A percentile compares a stretch with the other conserved stretches of the same genome.
These are phyloP conservation scores for Macrobrachium rosenbergii DNA, from an alignment of 1,140 invertebrate genomes.

Conservation along the genomic window DNA sequence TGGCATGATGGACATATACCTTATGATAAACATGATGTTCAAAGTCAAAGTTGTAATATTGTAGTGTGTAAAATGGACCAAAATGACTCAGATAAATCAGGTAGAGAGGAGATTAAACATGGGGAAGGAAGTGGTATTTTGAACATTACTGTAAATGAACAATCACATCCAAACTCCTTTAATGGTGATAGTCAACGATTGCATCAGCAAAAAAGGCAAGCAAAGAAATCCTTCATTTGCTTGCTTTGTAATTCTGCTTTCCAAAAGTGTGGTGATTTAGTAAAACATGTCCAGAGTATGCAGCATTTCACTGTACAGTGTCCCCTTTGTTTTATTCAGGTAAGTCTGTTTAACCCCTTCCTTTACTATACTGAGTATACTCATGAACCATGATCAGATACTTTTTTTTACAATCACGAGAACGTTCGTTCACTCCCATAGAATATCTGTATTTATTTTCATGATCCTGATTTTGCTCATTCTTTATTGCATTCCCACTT, in stretches of 20 bases:
- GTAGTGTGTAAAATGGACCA: too few species aligned
- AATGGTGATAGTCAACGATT: not conserved
- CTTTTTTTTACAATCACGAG: too few species aligned
- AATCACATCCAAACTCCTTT: not conserved
- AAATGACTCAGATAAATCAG: too few species aligned
- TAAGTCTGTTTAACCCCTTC: not conserved
- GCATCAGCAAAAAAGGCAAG: conserved; percentile 38
- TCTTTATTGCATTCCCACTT: not conserved
- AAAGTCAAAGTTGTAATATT: too few species aligned
- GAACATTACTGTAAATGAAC: not conserved
- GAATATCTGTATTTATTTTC: not conserved
- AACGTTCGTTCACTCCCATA: not conserved
- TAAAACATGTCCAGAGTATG: conserved; percentile 43
- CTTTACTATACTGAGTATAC: too few species aligned
- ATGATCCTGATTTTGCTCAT: not conserved
- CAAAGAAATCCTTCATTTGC: conserved; percentile 20
- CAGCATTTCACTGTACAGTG: conserved; percentile 47
- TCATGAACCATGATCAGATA: too few species aligned
- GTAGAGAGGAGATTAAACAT: not conserved
- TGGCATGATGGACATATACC: too few species aligned
- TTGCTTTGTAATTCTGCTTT: conserved; percentile 21
- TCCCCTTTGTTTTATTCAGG: conserved; percentile 50
- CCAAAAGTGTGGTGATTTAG: conserved; percentile 45
- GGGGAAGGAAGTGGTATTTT: conserved; percentile 12
- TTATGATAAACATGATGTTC: too few species aligned